Percentiles rank a stretch among this genome's conserved stretches.
Evolutionary conservation across 2,797 vertebrate species (phyloP).

Genomic region (Diceros bicornis): DNA sequence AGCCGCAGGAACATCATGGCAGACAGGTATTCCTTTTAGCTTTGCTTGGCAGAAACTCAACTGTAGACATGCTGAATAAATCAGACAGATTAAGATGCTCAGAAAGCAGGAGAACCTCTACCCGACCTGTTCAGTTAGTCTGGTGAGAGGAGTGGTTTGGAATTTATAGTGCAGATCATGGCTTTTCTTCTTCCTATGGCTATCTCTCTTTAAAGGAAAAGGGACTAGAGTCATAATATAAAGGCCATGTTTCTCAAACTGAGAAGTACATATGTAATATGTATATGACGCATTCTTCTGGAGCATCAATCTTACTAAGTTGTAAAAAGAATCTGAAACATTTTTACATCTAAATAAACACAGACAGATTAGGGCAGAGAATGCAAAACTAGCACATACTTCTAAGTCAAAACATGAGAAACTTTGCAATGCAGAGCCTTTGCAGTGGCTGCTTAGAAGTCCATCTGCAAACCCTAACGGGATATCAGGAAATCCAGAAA

Average conservation of each 20-base stretch:
- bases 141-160: not conserved
- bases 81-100: not conserved
- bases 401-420: constrained; percentile 52
- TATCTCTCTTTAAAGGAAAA: not conserved
- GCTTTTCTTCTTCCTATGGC: not conserved
- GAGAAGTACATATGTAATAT: not conserved
- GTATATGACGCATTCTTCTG: not conserved
- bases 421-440: not conserved
- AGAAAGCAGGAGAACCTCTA: constrained; percentile 7
- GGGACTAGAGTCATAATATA: not conserved
- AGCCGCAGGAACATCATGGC: not conserved
- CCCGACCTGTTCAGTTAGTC: not conserved
- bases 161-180: not conserved
- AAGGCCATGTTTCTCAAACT: not conserved
- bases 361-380: not conserved
- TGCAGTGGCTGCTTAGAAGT: not conserved
- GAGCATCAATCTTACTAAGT: not conserved
- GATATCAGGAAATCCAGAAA: constrained; percentile 3
- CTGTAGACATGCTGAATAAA: not conserved
- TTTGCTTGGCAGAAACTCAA: constrained; percentile 48
- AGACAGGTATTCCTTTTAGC: constrained; percentile 18
- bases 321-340: not conserved
- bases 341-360: constrained; percentile 48
- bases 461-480: not conserved
- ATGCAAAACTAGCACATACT: constrained; percentile 7